A percentile compares a stretch with the other conserved stretches of the same genome.
phyloP scores from a whole-genome alignment of 2,797 vertebrate species.

The Sebastes trivittatus region DNA sequence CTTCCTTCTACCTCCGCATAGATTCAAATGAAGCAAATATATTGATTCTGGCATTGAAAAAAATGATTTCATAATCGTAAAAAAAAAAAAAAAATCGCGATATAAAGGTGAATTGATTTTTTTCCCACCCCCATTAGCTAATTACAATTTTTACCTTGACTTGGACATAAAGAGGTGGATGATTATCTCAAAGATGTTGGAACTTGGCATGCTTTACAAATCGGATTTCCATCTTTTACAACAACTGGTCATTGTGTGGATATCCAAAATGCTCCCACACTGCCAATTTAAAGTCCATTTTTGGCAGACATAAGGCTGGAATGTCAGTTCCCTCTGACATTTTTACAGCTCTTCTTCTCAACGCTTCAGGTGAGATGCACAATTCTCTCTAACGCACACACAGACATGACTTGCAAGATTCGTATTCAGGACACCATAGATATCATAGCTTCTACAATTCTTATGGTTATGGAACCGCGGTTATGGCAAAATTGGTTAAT shows the following conservation, averaged over 20 bases:
- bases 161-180: background rate
- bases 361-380: background rate
- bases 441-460: background rate
- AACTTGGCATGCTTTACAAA: background rate
- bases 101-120: no score
- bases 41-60: no score
- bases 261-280: background rate
- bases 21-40: no score
- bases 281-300: background rate
- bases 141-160: background rate
- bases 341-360: background rate
- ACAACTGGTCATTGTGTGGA: background rate
- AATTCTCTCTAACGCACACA: background rate
- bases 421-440: background rate
- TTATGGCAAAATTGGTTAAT: background rate
- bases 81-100: no score
- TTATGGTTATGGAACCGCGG: background rate
- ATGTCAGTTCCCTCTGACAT: background rate
- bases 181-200: background rate
- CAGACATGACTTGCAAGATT: background rate
- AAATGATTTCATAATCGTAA: no score
- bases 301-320: background rate
- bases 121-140: no score
- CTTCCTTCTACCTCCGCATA: no score
- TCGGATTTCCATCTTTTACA: background rate